phyloP scores from a whole-genome alignment of 1,140 invertebrate species.

The Pseudomyrmex dendroicus region DNA sequence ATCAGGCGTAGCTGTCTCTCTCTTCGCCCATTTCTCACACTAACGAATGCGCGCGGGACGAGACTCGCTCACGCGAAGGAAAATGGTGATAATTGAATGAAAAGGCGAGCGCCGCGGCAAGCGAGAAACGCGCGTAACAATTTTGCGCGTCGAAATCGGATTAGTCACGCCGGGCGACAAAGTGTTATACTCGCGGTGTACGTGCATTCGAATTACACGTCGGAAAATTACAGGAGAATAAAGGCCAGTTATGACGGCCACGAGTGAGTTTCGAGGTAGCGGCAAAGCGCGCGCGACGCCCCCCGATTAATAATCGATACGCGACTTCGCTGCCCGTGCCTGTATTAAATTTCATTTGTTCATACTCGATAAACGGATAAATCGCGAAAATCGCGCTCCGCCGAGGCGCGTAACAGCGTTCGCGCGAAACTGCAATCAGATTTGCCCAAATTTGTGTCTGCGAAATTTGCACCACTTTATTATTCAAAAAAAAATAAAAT shows the following conservation, averaged over 20 bases:
- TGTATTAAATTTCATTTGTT: conserved; percentile 51
- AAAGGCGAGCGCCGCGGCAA: conserved; percentile 11
- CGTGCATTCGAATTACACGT: conserved; percentile 31
- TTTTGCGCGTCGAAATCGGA: conserved; percentile 34
- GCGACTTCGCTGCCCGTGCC: background rate
- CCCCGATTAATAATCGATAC: conserved; percentile 40
- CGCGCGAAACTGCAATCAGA: conserved; percentile 15
- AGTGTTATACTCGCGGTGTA: conserved; percentile 48
- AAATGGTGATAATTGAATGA: conserved; percentile 53
- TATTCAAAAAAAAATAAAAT: background rate
- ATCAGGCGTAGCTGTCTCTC: too few species aligned
- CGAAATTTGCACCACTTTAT: background rate
- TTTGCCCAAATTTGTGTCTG: conserved; percentile 31
- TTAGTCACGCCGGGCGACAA: conserved; percentile 35
- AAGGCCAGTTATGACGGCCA: conserved; percentile 17
- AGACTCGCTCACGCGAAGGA: conserved; percentile 11
- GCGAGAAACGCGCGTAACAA: conserved; percentile 30
- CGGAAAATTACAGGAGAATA: conserved; percentile 41
- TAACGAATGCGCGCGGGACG: conserved; percentile 3
- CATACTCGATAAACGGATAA: conserved; percentile 43
- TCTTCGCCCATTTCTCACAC: background rate
- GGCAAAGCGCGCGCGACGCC: background rate
- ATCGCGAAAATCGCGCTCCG: conserved; percentile 40
- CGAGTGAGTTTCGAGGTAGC: conserved; percentile 20
- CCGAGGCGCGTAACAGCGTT: background rate